Conservation (phyloP, 2,888 invertebrate species). For the Drosophila yooni region DNA sequence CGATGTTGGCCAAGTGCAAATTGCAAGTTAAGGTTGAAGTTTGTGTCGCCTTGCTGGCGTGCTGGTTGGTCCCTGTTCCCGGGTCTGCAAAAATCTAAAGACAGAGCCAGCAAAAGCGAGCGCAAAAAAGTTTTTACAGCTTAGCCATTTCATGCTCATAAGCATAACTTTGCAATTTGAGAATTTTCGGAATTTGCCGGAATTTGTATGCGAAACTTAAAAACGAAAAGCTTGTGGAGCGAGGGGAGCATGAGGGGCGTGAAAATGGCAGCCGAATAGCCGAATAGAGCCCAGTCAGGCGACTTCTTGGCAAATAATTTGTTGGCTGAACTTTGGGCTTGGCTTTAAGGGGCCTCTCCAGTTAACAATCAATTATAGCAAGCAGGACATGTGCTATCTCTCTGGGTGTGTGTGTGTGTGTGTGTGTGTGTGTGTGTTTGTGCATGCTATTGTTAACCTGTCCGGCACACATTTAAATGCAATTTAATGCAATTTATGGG, state of each 20-base stretch:
- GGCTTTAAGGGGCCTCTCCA: conserved; percentile 39
- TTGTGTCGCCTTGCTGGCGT: conserved; percentile 54
- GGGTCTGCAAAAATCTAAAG: conserved; percentile 4
- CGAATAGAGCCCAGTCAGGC: background rate
- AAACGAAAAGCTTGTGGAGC: background rate
- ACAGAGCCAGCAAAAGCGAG: conserved; percentile 7
- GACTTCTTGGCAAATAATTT: conserved; percentile 43
- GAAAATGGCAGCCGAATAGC: background rate
- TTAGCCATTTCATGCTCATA: conserved; percentile 66
- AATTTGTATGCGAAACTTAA: conserved; percentile 40
- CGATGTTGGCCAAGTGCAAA: conserved; percentile 40
- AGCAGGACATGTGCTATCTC: background rate
- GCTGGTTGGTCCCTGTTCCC: conserved; percentile 21
- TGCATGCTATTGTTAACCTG: conserved; percentile 77
- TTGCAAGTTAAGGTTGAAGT: conserved; percentile 43
- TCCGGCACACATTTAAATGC: conserved; percentile 84
- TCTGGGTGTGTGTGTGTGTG: background rate
- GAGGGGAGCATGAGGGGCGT: background rate
- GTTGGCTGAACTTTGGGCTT: conserved; percentile 18
- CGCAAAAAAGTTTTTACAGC: conserved; percentile 30
- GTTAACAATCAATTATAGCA: conserved; percentile 62
- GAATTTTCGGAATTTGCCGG: conserved; percentile 29
- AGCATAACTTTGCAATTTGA: conserved; percentile 61
- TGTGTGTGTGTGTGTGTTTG: background rate
- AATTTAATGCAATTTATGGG: conserved; percentile 83